Base-by-base conservation (phyloP, 2,888 invertebrate species). In the Melolontha melolontha region DNA sequence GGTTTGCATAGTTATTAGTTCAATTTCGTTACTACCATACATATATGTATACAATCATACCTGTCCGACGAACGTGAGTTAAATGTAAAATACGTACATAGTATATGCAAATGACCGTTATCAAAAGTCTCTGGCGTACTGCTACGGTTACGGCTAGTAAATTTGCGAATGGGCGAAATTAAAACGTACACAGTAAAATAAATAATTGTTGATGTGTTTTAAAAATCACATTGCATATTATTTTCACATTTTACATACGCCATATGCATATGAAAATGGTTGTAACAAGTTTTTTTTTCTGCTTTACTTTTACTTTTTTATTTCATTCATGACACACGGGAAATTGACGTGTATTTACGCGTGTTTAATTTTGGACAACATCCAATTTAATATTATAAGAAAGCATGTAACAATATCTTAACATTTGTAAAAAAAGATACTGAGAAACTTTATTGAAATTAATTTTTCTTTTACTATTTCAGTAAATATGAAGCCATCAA, bases 11-110 rank as follows among this genome's bases (percentile, higher is more conserved):
- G 57, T 39, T 57, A 40, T 59, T 59, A 47, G 42, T 34, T 66
- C 59, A 66, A 57, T 22, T 47, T 50, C 57, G 17, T 16, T 49
- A 17, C 54, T 27, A 59, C 59, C 27, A 47, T 55, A 40, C 66
- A 54, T 50, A 41, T 57, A 54, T 57, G 40, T 42, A 42, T 41
- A 41, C 29, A n/a, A 17, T 40, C 14, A 14, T 42, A 42, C 11
- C 12, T 14, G 39, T 27, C 54, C 14, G 16, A 54, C 54, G 10
- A 62, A 57, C 66, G 57, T 66, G 69, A 50, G 66, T 50, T 65
- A 66, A 64, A 70, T 67, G 57, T 64, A 49, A 70, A 70, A 50
- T 62, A 47, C 44, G 54, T 49, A 42, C 67, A 22, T 22, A 22
- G 22, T 22, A 22, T 4, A 67, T 66, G 66, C 49, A 66, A 66